Conservation (phyloP, 2,888 invertebrate genomes). For the Epistrophe grossulariae region DNA sequence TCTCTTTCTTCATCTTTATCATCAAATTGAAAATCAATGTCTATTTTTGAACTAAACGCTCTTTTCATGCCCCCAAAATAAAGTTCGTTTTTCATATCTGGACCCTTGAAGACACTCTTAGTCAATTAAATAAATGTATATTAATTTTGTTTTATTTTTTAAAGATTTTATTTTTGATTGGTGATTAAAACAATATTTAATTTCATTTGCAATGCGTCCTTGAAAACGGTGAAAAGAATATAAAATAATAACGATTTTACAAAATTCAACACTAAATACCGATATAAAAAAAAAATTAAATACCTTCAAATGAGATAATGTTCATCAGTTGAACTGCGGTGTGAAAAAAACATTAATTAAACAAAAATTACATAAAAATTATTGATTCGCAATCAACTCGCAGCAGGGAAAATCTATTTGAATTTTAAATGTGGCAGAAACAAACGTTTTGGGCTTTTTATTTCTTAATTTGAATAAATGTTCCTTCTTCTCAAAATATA, state of each 20-base stretch:
- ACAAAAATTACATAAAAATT: background rate
- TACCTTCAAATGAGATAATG: no score
- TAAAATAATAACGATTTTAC: no score
- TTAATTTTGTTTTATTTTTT: background rate
- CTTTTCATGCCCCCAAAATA: background rate
- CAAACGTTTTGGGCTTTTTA: background rate
- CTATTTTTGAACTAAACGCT: background rate
- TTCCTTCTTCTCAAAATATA: background rate
- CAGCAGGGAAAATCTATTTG: background rate
- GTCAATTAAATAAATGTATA: background rate
- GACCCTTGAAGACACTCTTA: background rate
- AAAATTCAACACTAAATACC: no score
- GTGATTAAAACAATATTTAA: no score
- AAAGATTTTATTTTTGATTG: background rate
- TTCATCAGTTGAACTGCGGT: background rate
- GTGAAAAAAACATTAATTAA: background rate
- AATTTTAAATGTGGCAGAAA: background rate
- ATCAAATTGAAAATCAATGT: constrained; percentile 14
- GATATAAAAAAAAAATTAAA: no score
- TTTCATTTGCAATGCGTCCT: no score
- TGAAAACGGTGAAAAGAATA: no score
- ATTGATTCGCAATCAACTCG: background rate
- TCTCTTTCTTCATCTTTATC: background rate
- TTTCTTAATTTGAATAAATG: constrained; percentile 5
- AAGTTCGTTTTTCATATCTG: background rate